Conservation (phyloP, 2,797 vertebrate genomes). For the Sebastes glaucus region DNA sequence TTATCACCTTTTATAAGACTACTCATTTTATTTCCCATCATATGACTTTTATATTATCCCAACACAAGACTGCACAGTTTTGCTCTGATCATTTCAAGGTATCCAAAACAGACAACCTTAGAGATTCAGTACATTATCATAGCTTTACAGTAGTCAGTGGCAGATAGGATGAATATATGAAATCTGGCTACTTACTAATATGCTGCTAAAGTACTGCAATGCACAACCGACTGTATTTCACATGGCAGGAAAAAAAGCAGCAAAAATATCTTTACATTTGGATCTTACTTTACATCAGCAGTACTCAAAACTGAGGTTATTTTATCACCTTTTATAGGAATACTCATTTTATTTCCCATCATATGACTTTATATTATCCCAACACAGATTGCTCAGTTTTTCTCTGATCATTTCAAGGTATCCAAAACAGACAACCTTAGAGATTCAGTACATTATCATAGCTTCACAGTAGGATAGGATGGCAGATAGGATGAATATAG, state of each 20-base stretch:
- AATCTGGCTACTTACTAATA: background rate
- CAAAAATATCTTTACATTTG: too few relatives aligned
- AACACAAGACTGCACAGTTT: background rate
- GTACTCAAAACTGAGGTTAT: background rate
- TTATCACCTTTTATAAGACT: background rate
- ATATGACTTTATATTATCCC: slow-evolving; percentile 23
- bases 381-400: background rate
- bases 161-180: background rate
- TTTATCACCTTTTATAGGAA: background rate
- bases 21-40: background rate
- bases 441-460: background rate
- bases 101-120: background rate
- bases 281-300: background rate
- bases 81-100: background rate
- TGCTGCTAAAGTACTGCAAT: background rate
- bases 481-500: background rate
- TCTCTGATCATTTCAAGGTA: background rate
- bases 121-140: background rate
- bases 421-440: background rate
- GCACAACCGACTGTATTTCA: slow-evolving; percentile 34
- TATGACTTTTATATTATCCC: slow-evolving; percentile 21
- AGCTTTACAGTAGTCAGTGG: background rate
- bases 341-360: background rate
- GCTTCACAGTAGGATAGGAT: background rate
- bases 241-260: slow-evolving; percentile 30